phyloP scores from a whole-genome alignment of 2,888 invertebrate genomes.

The Trachelus stipa region DNA sequence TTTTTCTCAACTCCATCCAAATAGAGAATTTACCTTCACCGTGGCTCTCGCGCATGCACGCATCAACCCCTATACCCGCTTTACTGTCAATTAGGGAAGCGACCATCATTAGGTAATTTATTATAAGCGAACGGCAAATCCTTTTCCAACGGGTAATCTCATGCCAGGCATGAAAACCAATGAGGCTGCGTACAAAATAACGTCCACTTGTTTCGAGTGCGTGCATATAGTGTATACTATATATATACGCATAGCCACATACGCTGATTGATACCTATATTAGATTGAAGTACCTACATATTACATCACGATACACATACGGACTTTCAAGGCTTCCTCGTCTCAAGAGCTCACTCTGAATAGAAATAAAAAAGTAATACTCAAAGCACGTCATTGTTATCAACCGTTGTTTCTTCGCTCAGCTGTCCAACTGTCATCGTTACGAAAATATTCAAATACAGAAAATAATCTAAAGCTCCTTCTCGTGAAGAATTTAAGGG shows the following conservation, averaged over 20 bases:
- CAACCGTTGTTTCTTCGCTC: neutral
- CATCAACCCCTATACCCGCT: neutral
- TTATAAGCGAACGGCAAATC: neutral
- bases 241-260: neutral
- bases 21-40: constrained; percentile 28
- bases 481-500: neutral
- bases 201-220: neutral
- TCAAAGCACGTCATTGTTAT: neutral
- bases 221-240: too few species aligned
- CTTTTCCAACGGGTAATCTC: neutral
- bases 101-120: neutral
- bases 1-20: constrained; percentile 44
- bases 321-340: constrained; percentile 1
- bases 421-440: constrained; percentile 1
- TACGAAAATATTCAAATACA: neutral
- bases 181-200: neutral
- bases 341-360: neutral
- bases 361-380: neutral
- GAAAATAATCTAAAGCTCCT: neutral
- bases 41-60: neutral
- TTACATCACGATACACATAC: neutral
- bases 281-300: neutral
- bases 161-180: neutral
- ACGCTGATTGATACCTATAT: neutral
- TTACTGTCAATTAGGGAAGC: neutral